Evolutionary conservation across 2,113 vertebrate species (phyloP).

Genomic region (Opisthocomus hoazin): DNA sequence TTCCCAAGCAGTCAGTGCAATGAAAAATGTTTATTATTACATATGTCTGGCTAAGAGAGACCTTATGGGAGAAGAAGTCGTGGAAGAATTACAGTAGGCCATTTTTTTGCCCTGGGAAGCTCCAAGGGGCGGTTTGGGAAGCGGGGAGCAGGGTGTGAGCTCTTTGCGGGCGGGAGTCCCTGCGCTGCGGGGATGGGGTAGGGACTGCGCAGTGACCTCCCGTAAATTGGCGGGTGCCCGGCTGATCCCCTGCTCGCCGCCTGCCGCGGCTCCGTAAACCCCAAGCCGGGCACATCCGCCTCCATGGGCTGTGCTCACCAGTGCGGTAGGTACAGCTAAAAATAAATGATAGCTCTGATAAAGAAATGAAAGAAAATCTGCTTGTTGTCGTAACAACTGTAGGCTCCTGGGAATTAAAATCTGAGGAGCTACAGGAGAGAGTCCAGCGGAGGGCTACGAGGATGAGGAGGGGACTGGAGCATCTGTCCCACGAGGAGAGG

Average conservation of each 20-base stretch:
- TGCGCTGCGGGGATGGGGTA: too few species aligned
- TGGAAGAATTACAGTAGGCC: not conserved
- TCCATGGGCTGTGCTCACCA: not conserved
- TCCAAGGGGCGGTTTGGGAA: not conserved
- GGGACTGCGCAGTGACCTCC: not conserved
- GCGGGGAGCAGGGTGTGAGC: not conserved
- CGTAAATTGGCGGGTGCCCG: not conserved
- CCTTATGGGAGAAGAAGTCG: slow-evolving; percentile 16
- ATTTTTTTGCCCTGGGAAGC: not conserved
- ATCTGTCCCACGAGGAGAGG: too few species aligned
- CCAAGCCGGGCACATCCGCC: too few species aligned
- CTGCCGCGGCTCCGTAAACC: not conserved
- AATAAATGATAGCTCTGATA: not conserved
- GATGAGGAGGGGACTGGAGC: too few species aligned
- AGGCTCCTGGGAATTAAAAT: not conserved
- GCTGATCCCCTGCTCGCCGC: not conserved
- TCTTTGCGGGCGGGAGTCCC: not conserved
- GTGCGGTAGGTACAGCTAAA: not conserved
- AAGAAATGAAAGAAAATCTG: not conserved
- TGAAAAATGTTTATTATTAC: slow-evolving; percentile 25
- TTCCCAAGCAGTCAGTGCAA: not conserved
- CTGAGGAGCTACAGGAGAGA: too few species aligned
- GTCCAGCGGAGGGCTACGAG: too few species aligned
- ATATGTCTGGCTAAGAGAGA: not conserved
- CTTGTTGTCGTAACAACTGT: not conserved